phyloP scores from a whole-genome alignment of 1,140 invertebrate species.

The Drosophila athabasca region DNA sequence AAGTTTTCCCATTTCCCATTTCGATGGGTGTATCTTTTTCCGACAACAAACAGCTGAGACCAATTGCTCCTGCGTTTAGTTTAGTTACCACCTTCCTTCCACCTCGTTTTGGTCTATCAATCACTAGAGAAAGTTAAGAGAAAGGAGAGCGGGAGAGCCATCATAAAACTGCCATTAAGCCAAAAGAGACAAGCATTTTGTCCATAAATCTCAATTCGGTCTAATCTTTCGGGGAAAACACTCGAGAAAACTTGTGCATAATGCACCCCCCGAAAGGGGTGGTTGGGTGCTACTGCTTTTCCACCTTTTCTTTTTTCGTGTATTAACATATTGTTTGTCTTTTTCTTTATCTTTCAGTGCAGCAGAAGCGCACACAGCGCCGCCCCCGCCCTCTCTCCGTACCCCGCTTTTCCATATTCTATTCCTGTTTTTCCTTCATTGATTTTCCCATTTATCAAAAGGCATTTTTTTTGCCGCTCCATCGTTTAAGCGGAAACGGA shows the following conservation, averaged over 20 bases:
- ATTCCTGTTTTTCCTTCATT: conserved; percentile 14
- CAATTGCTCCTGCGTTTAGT: conserved; percentile 39
- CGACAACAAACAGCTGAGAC: conserved; percentile 77
- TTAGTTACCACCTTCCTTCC: background rate
- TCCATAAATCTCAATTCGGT: conserved; percentile 63
- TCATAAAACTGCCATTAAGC: conserved; percentile 78
- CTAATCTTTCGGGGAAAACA: conserved; percentile 57
- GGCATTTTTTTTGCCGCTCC: conserved; percentile 37
- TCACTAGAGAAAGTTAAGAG: conserved; percentile 26
- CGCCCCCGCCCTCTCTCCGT: too few species aligned
- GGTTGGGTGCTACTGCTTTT: background rate
- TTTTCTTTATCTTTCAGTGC: conserved; percentile 38
- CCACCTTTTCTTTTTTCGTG: conserved; percentile 17
- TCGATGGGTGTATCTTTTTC: conserved; percentile 65
- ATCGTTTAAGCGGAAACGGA: conserved; percentile 53
- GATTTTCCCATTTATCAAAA: conserved; percentile 70
- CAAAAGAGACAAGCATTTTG: conserved; percentile 14
- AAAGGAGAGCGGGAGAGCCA: conserved; percentile 35
- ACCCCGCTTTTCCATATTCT: too few species aligned
- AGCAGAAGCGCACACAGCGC: background rate
- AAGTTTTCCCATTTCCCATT: conserved; percentile 46
- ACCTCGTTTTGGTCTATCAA: conserved; percentile 58
- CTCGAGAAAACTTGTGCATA: conserved; percentile 20
- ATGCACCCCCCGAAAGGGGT: conserved; percentile 14
- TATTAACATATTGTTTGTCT: conserved; percentile 76